Evolutionary conservation across 2,888 invertebrate genomes (phyloP).

Genomic region (Melanostoma mellinum): DNA sequence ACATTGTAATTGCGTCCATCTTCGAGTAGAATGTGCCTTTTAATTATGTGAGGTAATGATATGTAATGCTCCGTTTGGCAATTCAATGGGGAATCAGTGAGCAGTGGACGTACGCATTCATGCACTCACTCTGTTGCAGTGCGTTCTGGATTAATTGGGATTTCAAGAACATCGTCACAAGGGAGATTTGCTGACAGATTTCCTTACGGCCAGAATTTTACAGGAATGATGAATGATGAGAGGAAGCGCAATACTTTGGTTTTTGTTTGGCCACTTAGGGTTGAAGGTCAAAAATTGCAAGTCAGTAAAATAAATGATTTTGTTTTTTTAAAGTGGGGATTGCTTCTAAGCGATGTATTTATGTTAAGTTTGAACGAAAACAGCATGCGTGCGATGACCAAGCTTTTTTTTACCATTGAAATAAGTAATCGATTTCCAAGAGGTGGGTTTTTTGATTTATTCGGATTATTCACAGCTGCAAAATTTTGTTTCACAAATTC

Average conservation of each 20-base stretch:
- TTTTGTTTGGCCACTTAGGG: conserved; percentile 2
- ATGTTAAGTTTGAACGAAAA: no score
- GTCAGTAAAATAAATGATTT: conserved; percentile 47
- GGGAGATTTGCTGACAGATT: conserved; percentile 36
- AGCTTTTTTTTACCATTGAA: no score
- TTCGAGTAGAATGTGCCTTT: conserved; percentile 53
- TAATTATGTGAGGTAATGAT: conserved; percentile 70
- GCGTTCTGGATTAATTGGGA: conserved; percentile 56
- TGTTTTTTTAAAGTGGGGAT: background rate
- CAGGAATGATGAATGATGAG: conserved; percentile 55
- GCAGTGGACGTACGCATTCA: background rate
- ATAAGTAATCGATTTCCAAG: no score
- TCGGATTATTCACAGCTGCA: no score
- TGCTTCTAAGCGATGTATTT: no score
- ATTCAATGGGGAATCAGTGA: background rate
- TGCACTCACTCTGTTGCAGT: conserved; percentile 32
- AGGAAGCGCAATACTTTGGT: conserved; percentile 12
- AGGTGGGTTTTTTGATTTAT: no score
- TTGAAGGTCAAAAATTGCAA: conserved; percentile 27
- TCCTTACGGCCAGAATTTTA: conserved; percentile 23
- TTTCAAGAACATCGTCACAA: conserved; percentile 1
- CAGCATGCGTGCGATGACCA: no score
- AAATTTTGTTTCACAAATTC: no score
- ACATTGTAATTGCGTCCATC: conserved; percentile 60
- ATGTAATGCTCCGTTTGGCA: conserved; percentile 51